A percentile compares a stretch with the other conserved stretches of the same genome.
phyloP scores from a whole-genome alignment of 1,140 invertebrate species.

The Drosophila ogumai region DNA sequence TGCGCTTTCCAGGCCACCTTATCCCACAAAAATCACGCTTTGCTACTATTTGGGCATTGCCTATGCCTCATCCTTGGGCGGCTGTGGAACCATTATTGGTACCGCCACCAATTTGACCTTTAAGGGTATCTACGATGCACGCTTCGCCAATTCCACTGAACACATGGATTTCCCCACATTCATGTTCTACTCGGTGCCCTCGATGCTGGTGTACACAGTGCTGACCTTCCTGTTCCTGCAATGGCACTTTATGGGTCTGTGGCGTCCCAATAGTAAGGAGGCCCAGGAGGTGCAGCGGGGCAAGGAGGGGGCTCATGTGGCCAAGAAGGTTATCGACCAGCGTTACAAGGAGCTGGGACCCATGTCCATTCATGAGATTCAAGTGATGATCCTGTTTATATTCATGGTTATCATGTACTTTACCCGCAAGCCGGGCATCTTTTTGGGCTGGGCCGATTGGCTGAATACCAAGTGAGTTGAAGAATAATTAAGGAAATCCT shows the following conservation, averaged over 20 bases:
- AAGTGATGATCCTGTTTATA: conserved; percentile 91
- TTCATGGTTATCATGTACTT: conserved; percentile 94
- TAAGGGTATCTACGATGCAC: conserved; percentile 89
- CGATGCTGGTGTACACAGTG: conserved; percentile 90
- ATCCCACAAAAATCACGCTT: conserved; percentile 88
- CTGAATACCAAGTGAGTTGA: conserved; percentile 51
- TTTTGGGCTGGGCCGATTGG: conserved; percentile 72
- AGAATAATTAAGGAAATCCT: not conserved
- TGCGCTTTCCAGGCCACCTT: conserved; percentile 81
- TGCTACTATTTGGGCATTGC: conserved; percentile 92
- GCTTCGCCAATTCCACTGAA: conserved; percentile 87
- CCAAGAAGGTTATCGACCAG: conserved; percentile 88
- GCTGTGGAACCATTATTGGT: conserved; percentile 94
- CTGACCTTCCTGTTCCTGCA: conserved; percentile 91
- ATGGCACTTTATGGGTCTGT: conserved; percentile 91
- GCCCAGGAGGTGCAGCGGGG: conserved; percentile 86
- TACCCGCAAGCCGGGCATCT: conserved; percentile 90
- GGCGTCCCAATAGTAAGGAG: conserved; percentile 88
- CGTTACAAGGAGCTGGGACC: conserved; percentile 92
- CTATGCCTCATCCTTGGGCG: conserved; percentile 93
- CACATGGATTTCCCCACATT: conserved; percentile 91
- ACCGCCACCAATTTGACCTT: conserved; percentile 95
- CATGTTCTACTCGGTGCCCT: conserved; percentile 88
- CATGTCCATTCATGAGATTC: conserved; percentile 92
- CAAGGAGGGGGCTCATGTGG: conserved; percentile 87